phyloP scores from a whole-genome alignment of 2,888 invertebrate species.

The Polymixis lichenea region DNA sequence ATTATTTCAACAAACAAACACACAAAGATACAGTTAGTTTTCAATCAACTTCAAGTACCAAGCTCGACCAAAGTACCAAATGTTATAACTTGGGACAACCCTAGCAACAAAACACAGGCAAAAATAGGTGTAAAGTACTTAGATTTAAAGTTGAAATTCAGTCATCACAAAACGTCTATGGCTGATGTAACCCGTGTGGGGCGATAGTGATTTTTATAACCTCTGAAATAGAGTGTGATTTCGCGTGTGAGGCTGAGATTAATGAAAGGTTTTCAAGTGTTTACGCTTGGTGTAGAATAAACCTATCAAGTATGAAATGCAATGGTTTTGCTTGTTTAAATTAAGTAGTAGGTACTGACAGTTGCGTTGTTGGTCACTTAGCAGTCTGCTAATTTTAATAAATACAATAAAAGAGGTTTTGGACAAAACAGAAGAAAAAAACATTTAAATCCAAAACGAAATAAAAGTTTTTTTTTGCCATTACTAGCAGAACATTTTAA shows the following conservation, averaged over 20 bases:
- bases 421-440: not conserved
- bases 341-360: conserved; percentile 20
- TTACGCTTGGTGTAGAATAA: conserved; percentile 73
- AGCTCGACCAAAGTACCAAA: conserved; percentile 76
- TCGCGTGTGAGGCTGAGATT: conserved; percentile 6
- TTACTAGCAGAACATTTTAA: not conserved
- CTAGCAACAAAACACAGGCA: conserved; percentile 41
- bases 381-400: conserved; percentile 4
- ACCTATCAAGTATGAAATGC: conserved; percentile 68
- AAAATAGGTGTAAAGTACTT: not conserved
- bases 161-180: not conserved
- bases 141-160: conserved; percentile 44
- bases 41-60: conserved; percentile 86
- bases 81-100: conserved; percentile 74
- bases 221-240: conserved; percentile 14
- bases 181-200: not conserved
- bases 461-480: not conserved
- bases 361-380: conserved; percentile 60
- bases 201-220: not conserved
- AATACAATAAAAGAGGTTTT: not conserved
- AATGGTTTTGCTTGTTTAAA: conserved; percentile 64
- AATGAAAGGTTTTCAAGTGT: conserved; percentile 67
- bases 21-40: conserved; percentile 85
- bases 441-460: not conserved
- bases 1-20: conserved; percentile 86